Base-by-base conservation (phyloP, 2,113 vertebrate genomes). In the Raja brachyura region DNA sequence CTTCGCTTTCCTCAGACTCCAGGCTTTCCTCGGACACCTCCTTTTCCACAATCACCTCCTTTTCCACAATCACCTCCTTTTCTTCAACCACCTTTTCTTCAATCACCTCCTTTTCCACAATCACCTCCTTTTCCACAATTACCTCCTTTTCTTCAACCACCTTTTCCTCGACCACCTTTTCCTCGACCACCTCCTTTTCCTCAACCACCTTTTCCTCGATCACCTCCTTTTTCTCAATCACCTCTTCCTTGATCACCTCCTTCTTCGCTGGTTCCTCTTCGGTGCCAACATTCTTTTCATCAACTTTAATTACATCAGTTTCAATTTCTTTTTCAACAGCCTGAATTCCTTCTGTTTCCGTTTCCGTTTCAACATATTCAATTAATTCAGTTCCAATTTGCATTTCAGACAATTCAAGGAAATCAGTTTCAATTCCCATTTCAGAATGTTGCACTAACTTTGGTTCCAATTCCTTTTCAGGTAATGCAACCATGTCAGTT, bases 391-490 rank as follows among this genome's bases (percentile, higher is more conserved):
- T 85, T 61, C 63, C 56, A n/a, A 86, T 14, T 86, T 86, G 56
- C 56, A 61, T 86, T 61, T 86, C 83, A 86, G 83, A 86, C 56
- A 86, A 10, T 63, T 86, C 83, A 86, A n/a, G 2, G 16, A 86
- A n/a, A n/a, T 85, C 22, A 28, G 81, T 61, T 61, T 59, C 79
- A 56, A 56, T 20, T 83, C 25, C 79, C 20, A 0, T 59, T 25
- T 83, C 79, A 59, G 48, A 22, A 7, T 25, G 0, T 10, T 13
- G 2, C 56, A 59, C 0, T 10, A 28, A 11, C 4, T 88, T 59
- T 63, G 83, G 63, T 31, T 61, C 83, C 61, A 88, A 5, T 31
- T 33, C n/a, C 61, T 88, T 88, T 88, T 88, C 83, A 63, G 28
- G 5, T 31, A 88, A n/a, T 63, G n/a, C 59, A 61, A 31, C 16